Evolutionary conservation across 2,797 vertebrate species (phyloP).

Genomic region (Atherinosoma microstoma): DNA sequence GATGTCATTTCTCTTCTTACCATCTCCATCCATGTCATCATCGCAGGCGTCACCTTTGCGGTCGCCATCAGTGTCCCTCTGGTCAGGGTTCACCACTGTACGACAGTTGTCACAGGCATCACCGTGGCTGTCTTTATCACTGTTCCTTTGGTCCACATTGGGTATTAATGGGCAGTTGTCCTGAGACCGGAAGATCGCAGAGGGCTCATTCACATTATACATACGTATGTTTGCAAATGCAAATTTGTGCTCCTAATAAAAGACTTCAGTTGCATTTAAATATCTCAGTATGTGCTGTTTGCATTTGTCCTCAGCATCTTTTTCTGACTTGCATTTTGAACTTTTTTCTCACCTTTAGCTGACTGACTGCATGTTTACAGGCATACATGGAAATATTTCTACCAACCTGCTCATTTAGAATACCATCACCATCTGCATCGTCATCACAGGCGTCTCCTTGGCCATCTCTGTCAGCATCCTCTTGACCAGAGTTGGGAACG

Average conservation of each 20-base stretch:
- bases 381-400: neutral
- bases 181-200: slow-evolving; percentile 71
- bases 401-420: slow-evolving; percentile 92
- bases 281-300: too few species aligned
- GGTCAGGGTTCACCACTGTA: slow-evolving; percentile 91
- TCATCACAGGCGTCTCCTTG: slow-evolving; percentile 93
- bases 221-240: neutral
- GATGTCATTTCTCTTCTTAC: slow-evolving; percentile 74
- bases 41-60: slow-evolving; percentile 96
- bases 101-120: slow-evolving; percentile 98
- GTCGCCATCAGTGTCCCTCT: slow-evolving; percentile 93
- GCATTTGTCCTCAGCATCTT: too few species aligned
- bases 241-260: neutral
- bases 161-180: slow-evolving; percentile 94
- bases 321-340: too few species aligned
- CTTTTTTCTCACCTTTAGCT: too few species aligned
- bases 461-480: slow-evolving; percentile 92
- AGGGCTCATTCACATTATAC: slow-evolving; percentile 4
- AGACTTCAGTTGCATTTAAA: too few species aligned
- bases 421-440: slow-evolving; percentile 95
- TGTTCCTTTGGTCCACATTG: slow-evolving; percentile 94
- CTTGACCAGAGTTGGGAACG: slow-evolving; percentile 98
- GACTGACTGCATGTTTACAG: neutral
- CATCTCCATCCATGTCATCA: slow-evolving; percentile 98
- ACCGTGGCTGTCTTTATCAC: slow-evolving; percentile 93